Evolutionary conservation across 2,113 vertebrate species (phyloP).

Genomic region (Oplegnathus fasciatus): DNA sequence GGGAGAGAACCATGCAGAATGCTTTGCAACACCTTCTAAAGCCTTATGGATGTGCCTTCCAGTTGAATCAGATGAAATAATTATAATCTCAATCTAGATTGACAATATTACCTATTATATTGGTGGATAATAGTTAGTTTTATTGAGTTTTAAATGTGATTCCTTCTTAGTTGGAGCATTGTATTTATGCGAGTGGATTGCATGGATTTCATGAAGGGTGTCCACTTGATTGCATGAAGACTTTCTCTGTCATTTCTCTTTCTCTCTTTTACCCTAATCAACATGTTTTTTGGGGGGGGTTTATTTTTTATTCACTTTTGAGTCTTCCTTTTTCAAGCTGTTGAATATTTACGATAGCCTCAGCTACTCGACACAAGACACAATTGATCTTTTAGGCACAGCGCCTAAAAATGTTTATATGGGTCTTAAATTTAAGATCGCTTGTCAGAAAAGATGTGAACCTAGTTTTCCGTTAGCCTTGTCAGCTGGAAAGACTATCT

Average conservation of each 20-base stretch:
- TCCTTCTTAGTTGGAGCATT: slow-evolving; percentile 80
- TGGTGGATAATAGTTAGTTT: slow-evolving; percentile 53
- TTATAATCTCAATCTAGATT: slow-evolving; percentile 69
- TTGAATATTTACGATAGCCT: slow-evolving; percentile 43
- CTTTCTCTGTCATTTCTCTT: slow-evolving; percentile 30
- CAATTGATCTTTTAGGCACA: slow-evolving; percentile 20
- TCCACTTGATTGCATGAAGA: slow-evolving; percentile 84
- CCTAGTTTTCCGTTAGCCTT: slow-evolving; percentile 15
- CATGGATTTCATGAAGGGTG: slow-evolving; percentile 82
- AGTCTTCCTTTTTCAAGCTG: slow-evolving; percentile 80
- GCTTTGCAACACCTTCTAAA: slow-evolving; percentile 93
- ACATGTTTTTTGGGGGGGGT: slow-evolving; percentile 75
- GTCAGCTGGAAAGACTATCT: slow-evolving; percentile 37
- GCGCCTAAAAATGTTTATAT: slow-evolving; percentile 12
- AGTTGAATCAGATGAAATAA: slow-evolving; percentile 85
- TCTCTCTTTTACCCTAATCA: slow-evolving; percentile 41
- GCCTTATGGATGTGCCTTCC: slow-evolving; percentile 98
- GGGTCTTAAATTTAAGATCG: slow-evolving; percentile 22
- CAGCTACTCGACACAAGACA: slow-evolving; percentile 31
- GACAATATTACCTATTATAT: slow-evolving; percentile 59
- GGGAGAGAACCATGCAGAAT: slow-evolving; percentile 82
- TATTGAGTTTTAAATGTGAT: slow-evolving; percentile 85
- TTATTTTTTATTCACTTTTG: slow-evolving; percentile 58
- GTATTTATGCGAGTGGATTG: slow-evolving; percentile 81
- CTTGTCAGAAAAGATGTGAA: slow-evolving; percentile 48